A percentile compares a stretch with the other conserved stretches of the same genome.
Conservation (phyloP, 2,888 invertebrate species). For the Ditula angustiorana region DNA sequence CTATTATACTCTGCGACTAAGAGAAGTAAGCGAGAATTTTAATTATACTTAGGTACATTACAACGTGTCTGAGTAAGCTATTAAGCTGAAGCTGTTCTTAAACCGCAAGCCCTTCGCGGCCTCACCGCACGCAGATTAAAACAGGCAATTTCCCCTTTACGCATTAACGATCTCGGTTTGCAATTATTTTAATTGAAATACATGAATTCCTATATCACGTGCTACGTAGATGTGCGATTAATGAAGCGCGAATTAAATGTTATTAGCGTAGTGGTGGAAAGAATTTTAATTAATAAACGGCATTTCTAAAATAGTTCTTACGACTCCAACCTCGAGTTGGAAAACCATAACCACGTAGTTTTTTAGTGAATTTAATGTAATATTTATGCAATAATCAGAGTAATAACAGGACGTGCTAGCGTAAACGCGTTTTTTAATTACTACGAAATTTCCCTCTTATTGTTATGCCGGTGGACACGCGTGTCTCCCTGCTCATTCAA, state of each 20-base stretch:
- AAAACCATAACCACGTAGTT: background rate
- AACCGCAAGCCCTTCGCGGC: conserved; percentile 23
- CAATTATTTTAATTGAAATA: conserved; percentile 14
- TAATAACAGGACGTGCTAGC: no score
- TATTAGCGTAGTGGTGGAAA: background rate
- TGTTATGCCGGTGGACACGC: no score
- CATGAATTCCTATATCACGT: background rate
- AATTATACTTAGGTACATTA: no score
- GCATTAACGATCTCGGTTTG: conserved; percentile 12
- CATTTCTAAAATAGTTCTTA: background rate
- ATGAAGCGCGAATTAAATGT: background rate
- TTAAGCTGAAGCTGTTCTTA: conserved; percentile 24
- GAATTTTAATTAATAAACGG: background rate
- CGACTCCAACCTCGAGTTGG: background rate
- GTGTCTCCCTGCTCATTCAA: no score
- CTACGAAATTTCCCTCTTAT: no score
- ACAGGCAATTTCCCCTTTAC: conserved; percentile 17
- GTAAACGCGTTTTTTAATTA: no score
- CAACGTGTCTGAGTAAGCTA: conserved; percentile 16
- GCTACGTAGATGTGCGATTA: background rate
- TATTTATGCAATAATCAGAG: no score
- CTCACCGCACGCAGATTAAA: conserved; percentile 27
- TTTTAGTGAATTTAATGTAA: no score
- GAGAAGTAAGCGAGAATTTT: no score
- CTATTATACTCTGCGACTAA: no score